Evolutionary conservation across 1,140 invertebrate species (phyloP).

Genomic region (Bombyx mandarina): DNA sequence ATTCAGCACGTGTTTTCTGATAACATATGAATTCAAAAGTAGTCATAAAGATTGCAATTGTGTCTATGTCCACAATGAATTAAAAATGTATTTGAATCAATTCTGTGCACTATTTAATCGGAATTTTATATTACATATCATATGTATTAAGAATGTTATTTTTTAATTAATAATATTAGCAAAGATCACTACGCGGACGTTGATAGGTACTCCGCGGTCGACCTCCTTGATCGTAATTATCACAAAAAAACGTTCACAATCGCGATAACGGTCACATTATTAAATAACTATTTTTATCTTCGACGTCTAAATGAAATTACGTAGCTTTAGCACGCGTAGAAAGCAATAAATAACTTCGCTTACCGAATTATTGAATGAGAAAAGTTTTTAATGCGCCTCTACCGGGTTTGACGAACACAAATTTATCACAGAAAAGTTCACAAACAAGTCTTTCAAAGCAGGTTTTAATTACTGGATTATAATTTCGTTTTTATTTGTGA

Average conservation of each 20-base stretch:
- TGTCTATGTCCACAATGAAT: background rate
- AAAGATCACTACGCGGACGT: too few relatives aligned
- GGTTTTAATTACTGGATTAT: slow-evolving; percentile 22
- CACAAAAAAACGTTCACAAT: background rate
- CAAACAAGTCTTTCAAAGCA: slow-evolving; percentile 32
- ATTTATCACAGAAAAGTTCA: slow-evolving; percentile 49
- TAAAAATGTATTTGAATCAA: background rate
- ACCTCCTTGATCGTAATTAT: slow-evolving; percentile 1
- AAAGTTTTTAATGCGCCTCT: slow-evolving; percentile 14
- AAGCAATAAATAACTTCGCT: slow-evolving; percentile 31
- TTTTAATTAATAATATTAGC: slow-evolving; percentile 1
- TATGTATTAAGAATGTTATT: background rate
- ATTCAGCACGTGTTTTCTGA: background rate
- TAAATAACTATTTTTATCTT: slow-evolving; percentile 45
- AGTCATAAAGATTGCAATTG: background rate
- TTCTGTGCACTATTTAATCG: background rate
- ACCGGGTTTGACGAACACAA: slow-evolving; percentile 14
- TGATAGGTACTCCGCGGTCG: background rate
- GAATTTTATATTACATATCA: background rate
- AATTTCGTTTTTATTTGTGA: slow-evolving; percentile 32
- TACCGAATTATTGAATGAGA: slow-evolving; percentile 27
- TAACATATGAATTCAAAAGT: background rate
- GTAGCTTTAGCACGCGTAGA: slow-evolving; percentile 17
- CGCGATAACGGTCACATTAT: slow-evolving; percentile 6
- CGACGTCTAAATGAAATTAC: slow-evolving; percentile 27